Percentiles rank a stretch among this genome's conserved stretches.
Conservation (phyloP, 1,140 invertebrate species). For the Tachypleus tridentatus region DNA sequence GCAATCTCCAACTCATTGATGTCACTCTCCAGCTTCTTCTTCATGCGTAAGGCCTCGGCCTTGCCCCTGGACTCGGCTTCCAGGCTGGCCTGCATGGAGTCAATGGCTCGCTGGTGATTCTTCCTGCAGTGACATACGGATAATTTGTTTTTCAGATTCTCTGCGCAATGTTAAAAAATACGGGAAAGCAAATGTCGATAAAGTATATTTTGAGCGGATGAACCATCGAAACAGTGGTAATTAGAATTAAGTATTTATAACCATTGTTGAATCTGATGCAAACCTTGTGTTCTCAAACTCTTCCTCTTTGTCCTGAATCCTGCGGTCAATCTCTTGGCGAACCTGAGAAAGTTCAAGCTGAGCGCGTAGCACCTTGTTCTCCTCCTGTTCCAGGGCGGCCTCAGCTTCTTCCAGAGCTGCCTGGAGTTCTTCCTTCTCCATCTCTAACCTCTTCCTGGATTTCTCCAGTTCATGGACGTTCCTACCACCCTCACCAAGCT, state of each 20-base stretch:
- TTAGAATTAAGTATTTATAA: background rate
- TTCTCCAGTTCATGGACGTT: slow-evolving; percentile 96
- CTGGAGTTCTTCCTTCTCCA: slow-evolving; percentile 98
- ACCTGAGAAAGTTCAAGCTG: slow-evolving; percentile 96
- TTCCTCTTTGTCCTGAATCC: slow-evolving; percentile 99
- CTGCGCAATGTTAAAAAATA: no score
- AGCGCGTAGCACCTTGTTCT: slow-evolving; percentile 92
- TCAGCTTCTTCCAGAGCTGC: slow-evolving; percentile 98
- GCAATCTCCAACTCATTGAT: slow-evolving; percentile 99
- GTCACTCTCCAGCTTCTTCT: slow-evolving; percentile 99
- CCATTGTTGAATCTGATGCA: background rate
- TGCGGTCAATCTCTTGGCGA: slow-evolving; percentile 94
- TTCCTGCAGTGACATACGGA: slow-evolving; percentile 50
- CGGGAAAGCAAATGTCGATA: no score
- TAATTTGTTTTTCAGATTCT: background rate
- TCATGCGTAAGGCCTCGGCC: slow-evolving; percentile 96
- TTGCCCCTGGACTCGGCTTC: slow-evolving; percentile 99
- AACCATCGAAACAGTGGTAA: no score
- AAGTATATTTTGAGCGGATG: no score
- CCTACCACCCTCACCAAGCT: slow-evolving; percentile 93
- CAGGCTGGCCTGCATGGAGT: slow-evolving; percentile 97
- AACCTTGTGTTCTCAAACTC: slow-evolving; percentile 95
- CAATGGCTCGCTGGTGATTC: slow-evolving; percentile 97
- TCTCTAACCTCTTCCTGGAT: slow-evolving; percentile 90
- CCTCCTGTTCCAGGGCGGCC: slow-evolving; percentile 95